A percentile compares a stretch with the other conserved stretches of the same genome.
Conservation (phyloP, 2,888 invertebrate species). For the Eupithecia dodoneata region DNA sequence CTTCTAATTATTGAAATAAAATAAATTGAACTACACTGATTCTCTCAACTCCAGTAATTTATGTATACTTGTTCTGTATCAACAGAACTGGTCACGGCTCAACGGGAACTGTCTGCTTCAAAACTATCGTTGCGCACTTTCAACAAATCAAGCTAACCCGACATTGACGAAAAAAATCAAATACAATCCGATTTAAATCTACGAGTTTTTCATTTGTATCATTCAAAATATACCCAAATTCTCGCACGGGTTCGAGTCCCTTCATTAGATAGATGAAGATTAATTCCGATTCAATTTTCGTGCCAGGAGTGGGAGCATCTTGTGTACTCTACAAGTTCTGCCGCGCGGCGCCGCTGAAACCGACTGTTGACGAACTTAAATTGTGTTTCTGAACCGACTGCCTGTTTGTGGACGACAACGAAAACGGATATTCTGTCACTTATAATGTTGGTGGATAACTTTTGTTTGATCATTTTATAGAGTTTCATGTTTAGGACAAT, state of each 20-base stretch:
- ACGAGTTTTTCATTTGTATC: not conserved
- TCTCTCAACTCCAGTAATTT: too few species aligned
- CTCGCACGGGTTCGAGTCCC: not conserved
- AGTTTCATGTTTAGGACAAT: not conserved
- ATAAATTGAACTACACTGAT: too few species aligned
- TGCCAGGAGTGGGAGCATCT: conserved; percentile 45
- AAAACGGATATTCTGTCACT: conserved; percentile 51
- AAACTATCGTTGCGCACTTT: too few species aligned
- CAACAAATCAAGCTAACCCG: too few species aligned
- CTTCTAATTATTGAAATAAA: too few species aligned
- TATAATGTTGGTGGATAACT: conserved; percentile 54
- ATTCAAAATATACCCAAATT: conserved; percentile 1
- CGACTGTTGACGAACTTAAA: conserved; percentile 73
- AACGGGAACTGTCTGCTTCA: too few species aligned
- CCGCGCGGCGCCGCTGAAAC: conserved; percentile 50
- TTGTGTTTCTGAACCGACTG: conserved; percentile 65
- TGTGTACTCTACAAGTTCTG: conserved; percentile 52
- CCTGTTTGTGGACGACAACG: conserved; percentile 60
- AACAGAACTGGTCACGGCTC: too few species aligned
- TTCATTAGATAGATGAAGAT: conserved; percentile 28
- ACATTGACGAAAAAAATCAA: not conserved
- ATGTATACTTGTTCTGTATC: too few species aligned
- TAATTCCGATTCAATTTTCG: conserved; percentile 48
- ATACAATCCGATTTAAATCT: not conserved
- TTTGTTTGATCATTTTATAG: conserved; percentile 44